These are phyloP conservation scores for Proterorhinus semilunaris DNA, from an alignment of 2,113 vertebrate genomes.

Conservation along the genomic window DNA sequence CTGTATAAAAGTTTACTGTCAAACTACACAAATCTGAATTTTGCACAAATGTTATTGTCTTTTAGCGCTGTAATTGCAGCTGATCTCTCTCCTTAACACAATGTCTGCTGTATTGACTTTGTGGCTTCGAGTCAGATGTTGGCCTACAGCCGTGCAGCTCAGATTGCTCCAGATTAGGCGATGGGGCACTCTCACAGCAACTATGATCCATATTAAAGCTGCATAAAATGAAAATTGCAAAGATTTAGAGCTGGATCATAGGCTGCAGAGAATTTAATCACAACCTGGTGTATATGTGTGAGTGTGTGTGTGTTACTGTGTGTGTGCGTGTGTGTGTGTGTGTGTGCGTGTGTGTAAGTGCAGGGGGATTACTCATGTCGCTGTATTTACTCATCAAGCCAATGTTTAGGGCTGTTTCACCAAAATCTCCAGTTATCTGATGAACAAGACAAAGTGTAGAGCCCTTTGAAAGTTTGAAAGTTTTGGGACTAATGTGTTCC, in stretches of 20 bases:
- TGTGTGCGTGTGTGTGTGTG: constrained; percentile 11
- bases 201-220: constrained; percentile 94
- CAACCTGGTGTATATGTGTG: constrained; percentile 64
- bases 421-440: constrained; percentile 44
- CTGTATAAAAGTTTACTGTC: background rate
- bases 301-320: constrained; percentile 47
- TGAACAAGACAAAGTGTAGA: constrained; percentile 19
- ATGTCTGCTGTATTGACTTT: constrained; percentile 73
- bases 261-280: constrained; percentile 89
- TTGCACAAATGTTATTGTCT: background rate
- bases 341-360: constrained; percentile 53
- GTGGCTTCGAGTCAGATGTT: constrained; percentile 81
- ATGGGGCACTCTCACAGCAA: constrained; percentile 80
- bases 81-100: constrained; percentile 54
- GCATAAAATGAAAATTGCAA: constrained; percentile 95
- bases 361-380: constrained; percentile 78
- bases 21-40: background rate
- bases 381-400: constrained; percentile 82
- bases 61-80: constrained; percentile 9
- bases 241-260: constrained; percentile 89
- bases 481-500: constrained; percentile 43
- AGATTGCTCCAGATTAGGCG: constrained; percentile 89
- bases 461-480: constrained; percentile 20
- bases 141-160: constrained; percentile 80
- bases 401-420: constrained; percentile 79